phyloP scores from a whole-genome alignment of 1,140 invertebrate genomes.

The Magallana angulata region DNA sequence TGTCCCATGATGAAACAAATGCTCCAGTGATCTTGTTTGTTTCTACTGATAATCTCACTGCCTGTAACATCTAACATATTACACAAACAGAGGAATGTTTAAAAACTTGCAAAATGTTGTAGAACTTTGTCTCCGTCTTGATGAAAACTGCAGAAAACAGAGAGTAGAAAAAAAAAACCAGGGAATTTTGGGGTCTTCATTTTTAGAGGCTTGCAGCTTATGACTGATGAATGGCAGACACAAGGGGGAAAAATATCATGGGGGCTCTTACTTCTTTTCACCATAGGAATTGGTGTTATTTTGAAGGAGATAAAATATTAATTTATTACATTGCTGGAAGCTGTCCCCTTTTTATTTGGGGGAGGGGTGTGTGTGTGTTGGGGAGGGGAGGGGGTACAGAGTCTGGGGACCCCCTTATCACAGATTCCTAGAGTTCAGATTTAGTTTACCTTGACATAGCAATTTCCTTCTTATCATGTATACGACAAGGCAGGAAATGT shows the following conservation, averaged over 20 bases:
- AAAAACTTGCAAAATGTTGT: constrained; percentile 14
- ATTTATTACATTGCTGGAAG: background rate
- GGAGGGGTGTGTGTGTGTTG: background rate
- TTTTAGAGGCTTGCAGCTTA: background rate
- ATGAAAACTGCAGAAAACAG: background rate
- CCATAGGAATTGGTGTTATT: background rate
- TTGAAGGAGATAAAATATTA: background rate
- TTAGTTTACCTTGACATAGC: background rate
- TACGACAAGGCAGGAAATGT: too few relatives aligned
- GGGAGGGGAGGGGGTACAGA: background rate
- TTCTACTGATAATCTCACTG: background rate
- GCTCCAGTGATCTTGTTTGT: background rate
- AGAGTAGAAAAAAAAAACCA: too few relatives aligned
- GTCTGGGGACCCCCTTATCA: too few relatives aligned
- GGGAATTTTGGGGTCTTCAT: too few relatives aligned
- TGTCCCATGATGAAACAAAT: background rate
- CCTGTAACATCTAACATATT: background rate
- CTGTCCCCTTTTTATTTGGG: background rate
- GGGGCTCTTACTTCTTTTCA: background rate
- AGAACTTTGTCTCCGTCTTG: constrained; percentile 14
- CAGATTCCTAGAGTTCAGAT: background rate
- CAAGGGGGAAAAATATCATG: background rate
- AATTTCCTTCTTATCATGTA: background rate
- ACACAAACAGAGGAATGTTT: constrained; percentile 25
- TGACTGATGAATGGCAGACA: constrained; percentile 14